Evolutionary conservation across 2,888 invertebrate species (phyloP), one percentile per base, ranked within the genome.

Genomic region (Acanthosoma haemorrhoidale): DNA sequence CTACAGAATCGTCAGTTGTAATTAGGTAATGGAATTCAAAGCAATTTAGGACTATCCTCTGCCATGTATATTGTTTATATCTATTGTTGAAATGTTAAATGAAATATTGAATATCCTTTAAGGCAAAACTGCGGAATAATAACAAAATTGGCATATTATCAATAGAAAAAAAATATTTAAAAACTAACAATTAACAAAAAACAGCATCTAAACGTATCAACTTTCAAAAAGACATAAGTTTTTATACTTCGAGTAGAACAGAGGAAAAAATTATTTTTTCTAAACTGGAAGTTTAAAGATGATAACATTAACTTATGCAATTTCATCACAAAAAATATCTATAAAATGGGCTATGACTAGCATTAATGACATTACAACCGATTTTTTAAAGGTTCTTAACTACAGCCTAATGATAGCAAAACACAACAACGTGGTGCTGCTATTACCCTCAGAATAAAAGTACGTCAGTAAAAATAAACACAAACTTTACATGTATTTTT

Each of bases 281-380:
- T 58, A 58, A 1, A 59, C 4, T 59, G 32, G 16, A 59, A 59
- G 15, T n/a, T 59, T 59, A 59, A 15, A 59, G 9, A 31, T 59
- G 59, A 34, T n/a, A 31, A 59, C 34, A 59, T 31, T 31, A 59
- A 59, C 31, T 16, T 32, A 59, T 59, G 16, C 9, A 59, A 32
- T 59, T 61, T 61, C 11, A 61, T 25, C 38, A 38, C 61, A 4
- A 61, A 61, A 61, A n/a, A n/a, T 11, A 21, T 38, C 61, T 61
- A 61, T 61, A 61, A 61, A 61, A 38, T 15, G 16, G 38, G 61
- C 61, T 61, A 61, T 61, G 61, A 61, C 61, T 61, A 61, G 61
- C 38, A 61, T 61, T 61, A 38, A 61, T 61, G 36, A 61, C 38
- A 38, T 61, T 61, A 36, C 25, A 25, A 61, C 25, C 34, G n/a